Percentiles rank a stretch among this genome's conserved stretches.
phyloP scores from a whole-genome alignment of 1,140 invertebrate genomes.

The Probaryconus sp. region DNA sequence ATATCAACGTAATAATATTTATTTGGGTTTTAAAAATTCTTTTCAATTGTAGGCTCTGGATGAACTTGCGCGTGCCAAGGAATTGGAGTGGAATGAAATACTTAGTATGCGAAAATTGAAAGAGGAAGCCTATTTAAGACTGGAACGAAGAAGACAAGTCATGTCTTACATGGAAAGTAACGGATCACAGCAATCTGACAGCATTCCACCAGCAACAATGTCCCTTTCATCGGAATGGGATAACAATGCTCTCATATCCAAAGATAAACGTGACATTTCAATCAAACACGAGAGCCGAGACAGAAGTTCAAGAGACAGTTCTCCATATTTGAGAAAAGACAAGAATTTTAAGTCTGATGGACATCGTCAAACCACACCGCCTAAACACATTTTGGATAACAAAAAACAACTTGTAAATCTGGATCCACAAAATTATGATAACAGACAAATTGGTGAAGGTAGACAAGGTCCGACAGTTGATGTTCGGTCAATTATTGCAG shows the following conservation, averaged over 20 bases:
- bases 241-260: conserved; percentile 20
- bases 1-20: background rate
- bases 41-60: conserved; percentile 78
- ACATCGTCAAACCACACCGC: conserved; percentile 31
- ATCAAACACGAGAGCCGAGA: conserved; percentile 41
- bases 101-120: conserved; percentile 88
- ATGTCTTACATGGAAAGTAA: conserved; percentile 74
- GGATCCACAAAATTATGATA: conserved; percentile 66
- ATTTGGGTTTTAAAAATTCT: background rate
- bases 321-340: conserved; percentile 57
- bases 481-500: conserved; percentile 89
- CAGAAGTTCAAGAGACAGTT: conserved; percentile 35
- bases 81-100: conserved; percentile 90
- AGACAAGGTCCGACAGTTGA: conserved; percentile 87
- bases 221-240: conserved; percentile 65
- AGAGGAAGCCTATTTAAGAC: conserved; percentile 85
- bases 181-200: conserved; percentile 40
- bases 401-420: conserved; percentile 40
- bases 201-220: conserved; percentile 64
- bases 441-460: conserved; percentile 80
- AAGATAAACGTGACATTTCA: conserved; percentile 37
- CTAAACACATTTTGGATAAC: conserved; percentile 34
- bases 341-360: conserved; percentile 43
- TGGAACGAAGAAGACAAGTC: conserved; percentile 83
- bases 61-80: conserved; percentile 85